Evolutionary conservation across 2,888 invertebrate species (phyloP), one percentile per base, ranked within the genome.

Genomic region (Periphyllus acericola): DNA sequence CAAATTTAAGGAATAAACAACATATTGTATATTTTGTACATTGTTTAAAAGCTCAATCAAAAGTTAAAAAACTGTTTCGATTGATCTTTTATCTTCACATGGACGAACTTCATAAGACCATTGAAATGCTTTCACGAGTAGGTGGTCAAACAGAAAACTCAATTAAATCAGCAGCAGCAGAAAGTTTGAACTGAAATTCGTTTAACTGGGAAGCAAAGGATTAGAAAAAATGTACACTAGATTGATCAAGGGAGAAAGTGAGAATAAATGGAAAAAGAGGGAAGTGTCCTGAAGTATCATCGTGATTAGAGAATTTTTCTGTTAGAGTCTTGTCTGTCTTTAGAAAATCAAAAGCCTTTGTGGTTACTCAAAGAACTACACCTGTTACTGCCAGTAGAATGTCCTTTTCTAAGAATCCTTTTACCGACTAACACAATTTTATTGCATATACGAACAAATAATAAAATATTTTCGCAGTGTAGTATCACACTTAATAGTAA

Each of bases 311-410:
- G 81, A 87, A 87, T 87, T 87, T 87, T 87, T 87, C 80, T n/a
- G 46, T 36, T 52, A 32, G 80, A 87, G 80, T n/a, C 81, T 87
- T 80, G 72, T 25, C 81, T 52, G 80, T 87, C 87, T 81, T 87
- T 87, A 87, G 87, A 87, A 87, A 87, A 87, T 87, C 81, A 87
- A 87, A 87, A 87, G 74, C 40, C 80, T 87, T 87, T 87, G 81
- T 87, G 46, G 80, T 66, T 34, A 19, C 87, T 60, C 72, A 87
- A 87, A 81, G 74, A 29, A 66, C 52, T 85, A 79, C 80, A 87
- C 81, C 72, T 74, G 74, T 66, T 81, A 87, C 74, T 55, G 5
- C 78, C 17, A 46, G 75, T 75, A 85, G 25, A 9, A 71, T 71
- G 68, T 72, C 71, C 34, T 21, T 72, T 36, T 79, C 29, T 29